phyloP scores from a whole-genome alignment of 1,140 invertebrate species.

The Periplaneta americana region DNA sequence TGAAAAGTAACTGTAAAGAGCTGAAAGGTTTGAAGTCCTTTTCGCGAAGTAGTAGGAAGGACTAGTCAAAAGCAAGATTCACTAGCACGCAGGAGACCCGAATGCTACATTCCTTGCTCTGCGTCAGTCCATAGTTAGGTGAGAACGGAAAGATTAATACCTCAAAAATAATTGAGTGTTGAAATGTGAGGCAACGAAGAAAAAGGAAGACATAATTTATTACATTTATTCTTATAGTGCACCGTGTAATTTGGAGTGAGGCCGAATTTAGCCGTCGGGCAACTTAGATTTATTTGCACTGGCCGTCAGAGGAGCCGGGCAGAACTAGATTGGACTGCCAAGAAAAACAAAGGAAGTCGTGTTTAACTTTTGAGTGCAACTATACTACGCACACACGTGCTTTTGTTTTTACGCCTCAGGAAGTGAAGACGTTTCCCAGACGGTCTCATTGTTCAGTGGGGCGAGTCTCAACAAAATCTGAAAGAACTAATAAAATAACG shows the following conservation, averaged over 20 bases:
- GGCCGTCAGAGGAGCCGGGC: not conserved
- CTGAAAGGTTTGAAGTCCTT: no score
- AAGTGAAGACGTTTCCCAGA: not conserved
- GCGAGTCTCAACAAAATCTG: no score
- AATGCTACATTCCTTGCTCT: no score
- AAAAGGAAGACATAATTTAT: not conserved
- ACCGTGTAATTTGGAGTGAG: not conserved
- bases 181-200: not conserved
- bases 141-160: not conserved
- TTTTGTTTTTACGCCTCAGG: not conserved
- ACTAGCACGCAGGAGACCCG: no score
- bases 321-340: not conserved
- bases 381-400: not conserved
- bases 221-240: not conserved
- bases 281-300: not conserved
- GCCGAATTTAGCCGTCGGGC: not conserved
- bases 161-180: not conserved
- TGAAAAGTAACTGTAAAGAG: no score
- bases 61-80: no score
- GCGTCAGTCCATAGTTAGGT: not conserved
- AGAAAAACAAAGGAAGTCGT: not conserved
- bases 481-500: no score
- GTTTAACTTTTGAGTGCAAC: not conserved
- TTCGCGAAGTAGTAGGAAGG: no score
- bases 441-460: no score